phyloP scores from a whole-genome alignment of 1,140 invertebrate species.

The Archegozetes longisetosus region DNA sequence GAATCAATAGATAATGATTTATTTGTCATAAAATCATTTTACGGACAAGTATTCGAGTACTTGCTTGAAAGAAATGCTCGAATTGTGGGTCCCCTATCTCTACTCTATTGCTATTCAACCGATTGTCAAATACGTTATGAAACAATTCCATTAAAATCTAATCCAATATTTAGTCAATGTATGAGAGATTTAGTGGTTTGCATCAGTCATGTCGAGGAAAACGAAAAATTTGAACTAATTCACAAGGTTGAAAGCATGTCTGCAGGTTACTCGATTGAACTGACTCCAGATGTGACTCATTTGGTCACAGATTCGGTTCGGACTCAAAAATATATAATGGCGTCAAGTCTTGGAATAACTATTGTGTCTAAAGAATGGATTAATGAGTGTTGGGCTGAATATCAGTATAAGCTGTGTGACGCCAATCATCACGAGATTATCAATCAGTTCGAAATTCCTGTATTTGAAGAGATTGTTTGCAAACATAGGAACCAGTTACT shows the following conservation, averaged over 20 bases:
- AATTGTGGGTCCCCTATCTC: background rate
- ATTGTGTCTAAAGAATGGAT: background rate
- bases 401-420: background rate
- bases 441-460: background rate
- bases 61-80: background rate
- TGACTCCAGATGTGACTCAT: background rate
- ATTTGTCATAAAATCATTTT: background rate
- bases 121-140: background rate
- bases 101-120: conserved; percentile 5
- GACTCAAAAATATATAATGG: background rate
- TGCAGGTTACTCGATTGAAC: background rate
- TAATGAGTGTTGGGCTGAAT: background rate
- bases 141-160: background rate
- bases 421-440: background rate
- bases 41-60: background rate
- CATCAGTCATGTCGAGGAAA: background rate
- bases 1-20: background rate
- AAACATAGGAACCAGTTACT: too few species aligned
- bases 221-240: background rate
- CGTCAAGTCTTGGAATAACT: background rate
- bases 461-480: conserved; percentile 10
- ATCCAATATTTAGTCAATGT: conserved; percentile 5
- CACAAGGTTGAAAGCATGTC: conserved; percentile 3
- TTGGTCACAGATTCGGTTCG: conserved; percentile 5
- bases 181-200: background rate